Evolutionary conservation across 2,797 vertebrate genomes (phyloP), one percentile per base, ranked within the genome.

Genomic region (Ctenopoma kingsleyae): DNA sequence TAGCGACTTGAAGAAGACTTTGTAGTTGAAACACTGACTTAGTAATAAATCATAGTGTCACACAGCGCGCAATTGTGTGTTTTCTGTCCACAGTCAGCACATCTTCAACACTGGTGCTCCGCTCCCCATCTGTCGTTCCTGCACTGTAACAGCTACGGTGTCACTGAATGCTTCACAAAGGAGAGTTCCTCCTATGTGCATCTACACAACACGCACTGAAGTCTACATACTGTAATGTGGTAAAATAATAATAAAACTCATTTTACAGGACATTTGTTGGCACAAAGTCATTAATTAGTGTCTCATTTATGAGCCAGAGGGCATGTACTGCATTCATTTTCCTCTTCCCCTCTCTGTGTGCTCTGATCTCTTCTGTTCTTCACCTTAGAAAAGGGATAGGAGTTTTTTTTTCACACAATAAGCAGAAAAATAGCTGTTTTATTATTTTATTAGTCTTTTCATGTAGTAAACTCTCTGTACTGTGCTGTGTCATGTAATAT

Each of bases 191-290:
- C 38, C 38, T 16, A 12, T 12, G 35, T 36, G 35, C 11, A 36
- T 36, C 10, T 12, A 16, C 38, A 16, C 11, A 36, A 36, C 35
- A 36, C 11, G 11, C 17, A 17, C 23, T 49, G 23, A 27, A 4
- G 48, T 36, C 54, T 43, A 40, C 15, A 25, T 35, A 56, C 35
- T 36, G 3, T 36, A 36, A 55, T 38, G 35, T 27, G 10, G 27
- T 48, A 17, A 40, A 48, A 76, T 38, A 8, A 36, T 30, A 49
- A 67, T 62, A 40, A 46, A 78, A 23, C 20, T 52, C 2, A 35
- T 65, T 67, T 59, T 44, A 73, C n/a, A 13, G 36, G 40, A 52
- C 40, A 48, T 75, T 68, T 66, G 66, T 46, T 65, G 40, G 47
- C 44, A n/a, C 48, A 19, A 60, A 47, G 12, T 43, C 17, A 48